phyloP scores from a whole-genome alignment of 2,113 vertebrate species.

The Tyto alba region DNA sequence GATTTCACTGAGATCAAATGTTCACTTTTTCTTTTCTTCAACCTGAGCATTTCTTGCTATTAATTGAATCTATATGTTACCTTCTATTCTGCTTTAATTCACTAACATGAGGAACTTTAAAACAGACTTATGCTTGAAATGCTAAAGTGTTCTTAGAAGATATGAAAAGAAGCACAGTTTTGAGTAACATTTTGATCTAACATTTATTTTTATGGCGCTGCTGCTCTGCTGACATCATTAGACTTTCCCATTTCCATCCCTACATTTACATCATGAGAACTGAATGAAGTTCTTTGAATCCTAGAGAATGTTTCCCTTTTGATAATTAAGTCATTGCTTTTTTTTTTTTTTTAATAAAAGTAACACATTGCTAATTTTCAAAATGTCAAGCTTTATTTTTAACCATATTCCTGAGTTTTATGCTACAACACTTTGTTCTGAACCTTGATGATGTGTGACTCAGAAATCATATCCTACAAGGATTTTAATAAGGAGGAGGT shows the following conservation, averaged over 20 bases:
- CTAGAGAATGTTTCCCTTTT: neutral
- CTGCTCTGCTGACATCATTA: neutral
- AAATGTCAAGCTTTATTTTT: neutral
- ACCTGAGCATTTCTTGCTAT: neutral
- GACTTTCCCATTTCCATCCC: neutral
- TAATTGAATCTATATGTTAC: neutral
- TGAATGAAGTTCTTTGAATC: neutral
- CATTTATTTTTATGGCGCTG: neutral
- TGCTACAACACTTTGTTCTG: neutral
- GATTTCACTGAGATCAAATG: neutral
- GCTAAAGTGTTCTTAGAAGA: neutral
- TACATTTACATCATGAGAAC: neutral
- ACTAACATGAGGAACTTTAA: neutral
- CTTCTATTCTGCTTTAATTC: neutral
- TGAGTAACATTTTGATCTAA: neutral
- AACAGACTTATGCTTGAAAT: neutral
- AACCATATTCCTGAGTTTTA: neutral
- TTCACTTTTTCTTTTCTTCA: neutral
- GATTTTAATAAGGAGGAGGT: neutral
- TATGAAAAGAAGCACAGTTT: neutral
- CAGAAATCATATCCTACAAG: neutral
- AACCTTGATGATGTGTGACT: slow-evolving; percentile 1
- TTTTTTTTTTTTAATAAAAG: neutral
- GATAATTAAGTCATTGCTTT: neutral
- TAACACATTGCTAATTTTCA: neutral